Base-by-base conservation (phyloP, 2,113 vertebrate species). In the Mus spicilegus region DNA sequence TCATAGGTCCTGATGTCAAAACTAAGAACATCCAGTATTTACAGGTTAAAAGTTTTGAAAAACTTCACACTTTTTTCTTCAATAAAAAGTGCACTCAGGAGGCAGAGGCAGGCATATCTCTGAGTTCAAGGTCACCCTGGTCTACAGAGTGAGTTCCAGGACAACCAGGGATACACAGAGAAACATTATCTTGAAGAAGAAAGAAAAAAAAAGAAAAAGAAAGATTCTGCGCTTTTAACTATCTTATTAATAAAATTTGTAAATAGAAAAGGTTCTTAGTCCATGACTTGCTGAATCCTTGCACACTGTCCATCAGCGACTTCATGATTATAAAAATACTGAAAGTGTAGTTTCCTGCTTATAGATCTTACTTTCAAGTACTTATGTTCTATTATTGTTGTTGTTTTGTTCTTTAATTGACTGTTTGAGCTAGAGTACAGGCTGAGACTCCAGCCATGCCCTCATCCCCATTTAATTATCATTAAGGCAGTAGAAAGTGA, bases 1-100 rank as follows among this genome's bases (percentile, higher is more conserved):
- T 82, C 56, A 90, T 8, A 49, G 42, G 4, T 86, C 65, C n/a
- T 86, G 51, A 93, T 39, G 84, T 36, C 6, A 73, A 54, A 10
- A 95, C 61, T 82, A 94, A 77, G 28, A 75, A 89, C 20, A 51
- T n/a, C 72, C 30, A 5, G 24, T 70, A 87, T 76, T 89, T 58
- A 87, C 4, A 20, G 19, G 22, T 63, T 87, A 82, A 70, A 94
- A 61, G 69, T 91, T 93, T 86, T 72, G 11, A 22, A 67, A 95
- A 96, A 76, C 26, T 33, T 78, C 7, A 49, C 54, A 65, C 33
- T 70, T 72, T 56, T 58, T 36, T 96, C 67, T 94, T 87, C 78
- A 86, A 77, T 87, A 58, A 75, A 97, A 96, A 94, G 93, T n/a
- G 9, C 36, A 39, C 36, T 73, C 36, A n/a, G 70, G n/a, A 73